Evolutionary conservation across 2,797 vertebrate genomes (phyloP).

Genomic region (Tauraco hartlaubi): DNA sequence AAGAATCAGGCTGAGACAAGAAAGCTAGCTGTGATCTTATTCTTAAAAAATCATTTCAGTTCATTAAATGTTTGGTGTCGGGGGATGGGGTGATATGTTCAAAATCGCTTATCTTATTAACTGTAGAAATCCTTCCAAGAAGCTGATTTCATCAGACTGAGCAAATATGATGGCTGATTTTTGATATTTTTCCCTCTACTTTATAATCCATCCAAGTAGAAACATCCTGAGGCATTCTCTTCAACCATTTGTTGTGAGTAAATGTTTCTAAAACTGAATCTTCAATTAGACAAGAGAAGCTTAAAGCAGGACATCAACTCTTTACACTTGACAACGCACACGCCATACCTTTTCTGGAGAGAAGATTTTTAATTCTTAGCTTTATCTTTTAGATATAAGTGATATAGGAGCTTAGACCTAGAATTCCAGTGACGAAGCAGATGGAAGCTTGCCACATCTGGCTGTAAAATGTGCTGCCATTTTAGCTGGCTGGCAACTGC

Average conservation of each 20-base stretch:
- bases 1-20: neutral
- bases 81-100: accelerated
- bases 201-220: neutral
- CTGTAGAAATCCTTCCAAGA: neutral
- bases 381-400: neutral
- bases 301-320: neutral
- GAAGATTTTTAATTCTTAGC: neutral
- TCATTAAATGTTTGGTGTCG: neutral
- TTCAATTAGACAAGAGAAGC: neutral
- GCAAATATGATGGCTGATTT: neutral
- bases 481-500: slow-evolving; percentile 12
- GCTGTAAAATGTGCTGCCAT: neutral
- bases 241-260: neutral
- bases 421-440: neutral
- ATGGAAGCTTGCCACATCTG: slow-evolving; percentile 38
- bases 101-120: neutral
- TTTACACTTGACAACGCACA: neutral
- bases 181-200: neutral
- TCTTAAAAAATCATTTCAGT: neutral
- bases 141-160: neutral
- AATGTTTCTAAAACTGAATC: slow-evolving; percentile 1
- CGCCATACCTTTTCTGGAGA: neutral
- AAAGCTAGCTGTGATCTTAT: neutral
- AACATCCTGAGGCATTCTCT: neutral
- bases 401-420: neutral